Evolutionary conservation across 2,797 vertebrate genomes (phyloP).

Genomic region (Micrastur ruficollis): DNA sequence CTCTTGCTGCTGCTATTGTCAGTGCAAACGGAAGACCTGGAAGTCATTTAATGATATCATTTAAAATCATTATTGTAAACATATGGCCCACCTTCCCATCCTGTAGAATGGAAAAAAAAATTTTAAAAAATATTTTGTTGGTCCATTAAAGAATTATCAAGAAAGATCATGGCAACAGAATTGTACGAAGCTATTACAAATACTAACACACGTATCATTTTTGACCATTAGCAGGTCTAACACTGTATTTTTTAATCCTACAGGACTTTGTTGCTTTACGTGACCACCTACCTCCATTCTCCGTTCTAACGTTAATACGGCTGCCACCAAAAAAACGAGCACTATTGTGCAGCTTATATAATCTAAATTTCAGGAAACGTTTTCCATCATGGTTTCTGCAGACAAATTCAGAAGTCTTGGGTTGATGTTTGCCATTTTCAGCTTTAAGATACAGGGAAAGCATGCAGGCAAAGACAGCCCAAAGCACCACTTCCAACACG

Average conservation of each 20-base stretch:
- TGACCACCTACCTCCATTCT: background rate
- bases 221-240: background rate
- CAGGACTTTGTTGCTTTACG: background rate
- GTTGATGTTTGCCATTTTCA: background rate
- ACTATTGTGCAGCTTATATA: rapidly evolving
- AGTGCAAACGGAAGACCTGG: background rate
- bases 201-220: rapidly evolving
- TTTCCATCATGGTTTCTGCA: background rate
- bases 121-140: background rate
- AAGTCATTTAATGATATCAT: background rate
- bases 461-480: background rate
- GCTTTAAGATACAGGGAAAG: background rate
- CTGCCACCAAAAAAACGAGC: background rate
- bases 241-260: background rate
- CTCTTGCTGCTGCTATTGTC: background rate
- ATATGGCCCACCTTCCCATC: background rate
- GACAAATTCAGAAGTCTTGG: background rate
- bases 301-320: background rate
- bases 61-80: background rate
- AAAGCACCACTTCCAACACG: background rate
- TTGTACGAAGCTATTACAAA: background rate
- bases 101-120: background rate
- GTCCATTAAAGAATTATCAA: background rate
- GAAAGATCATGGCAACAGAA: background rate
- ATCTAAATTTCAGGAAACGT: background rate